Base-by-base conservation (phyloP, 1,140 invertebrate species). In the Capitella teleta region DNA sequence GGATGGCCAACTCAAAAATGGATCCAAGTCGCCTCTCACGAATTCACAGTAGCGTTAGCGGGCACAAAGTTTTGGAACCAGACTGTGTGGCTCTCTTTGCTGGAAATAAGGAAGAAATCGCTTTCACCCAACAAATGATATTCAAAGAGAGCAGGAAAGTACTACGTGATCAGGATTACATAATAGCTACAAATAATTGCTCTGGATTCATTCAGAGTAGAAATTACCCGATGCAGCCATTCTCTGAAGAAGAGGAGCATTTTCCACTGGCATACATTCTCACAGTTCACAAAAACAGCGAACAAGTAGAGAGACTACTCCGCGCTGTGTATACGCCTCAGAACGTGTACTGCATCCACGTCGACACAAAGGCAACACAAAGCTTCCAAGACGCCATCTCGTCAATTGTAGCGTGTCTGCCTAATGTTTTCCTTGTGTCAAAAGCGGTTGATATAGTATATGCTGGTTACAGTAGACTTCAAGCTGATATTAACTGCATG, bases 301-400 rank as follows among this genome's bases (percentile, higher is more conserved):
- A 40, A 23, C 56, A 57, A 37, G 52, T 58, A 1, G 55, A 58
- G 32, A 30, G 59, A 47, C 34, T 68, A 36, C 36, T 68, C 19
- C 45, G 60, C 16, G 51, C 55, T 4, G 54, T 67, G 28, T 66
- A 62, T 46, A 52, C 58, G 30, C 60, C 62, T 14, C 58, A 63
- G 21, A 67, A 66, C 48, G 47, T 53, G n/a, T 65, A 64, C 47
- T 67, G 65, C 38, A 41, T 67, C 16, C 60, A 65, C 49, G 36
- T 62, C 3, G 65, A 67, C 51, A 26, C n/a, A 1, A 62, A 64
- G 28, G 28, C 59, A 19, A 5, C 38, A 3, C 10, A 8, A 3
- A 41, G 28, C 8, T 14, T 64, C 14, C 49, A 50, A 37, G 42
- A 48, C 16, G 53, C 56, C 0, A 48, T 53, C 24, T 6, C 8